Evolutionary conservation across 2,113 vertebrate genomes (phyloP).

Genomic region (Condylura cristata): DNA sequence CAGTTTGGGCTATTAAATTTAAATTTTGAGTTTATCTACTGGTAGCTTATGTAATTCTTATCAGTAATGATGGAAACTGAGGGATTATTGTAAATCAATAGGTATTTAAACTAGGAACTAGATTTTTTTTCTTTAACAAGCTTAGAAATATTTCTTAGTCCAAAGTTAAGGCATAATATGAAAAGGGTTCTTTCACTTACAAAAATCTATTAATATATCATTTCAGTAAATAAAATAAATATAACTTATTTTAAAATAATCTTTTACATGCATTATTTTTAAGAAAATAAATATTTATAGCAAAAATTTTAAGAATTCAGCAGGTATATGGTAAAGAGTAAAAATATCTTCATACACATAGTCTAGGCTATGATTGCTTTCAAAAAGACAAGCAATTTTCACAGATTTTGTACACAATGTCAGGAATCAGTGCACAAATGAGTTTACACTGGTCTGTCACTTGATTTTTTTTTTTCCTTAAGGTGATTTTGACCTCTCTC

Average conservation of each 20-base stretch:
- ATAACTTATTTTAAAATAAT: not conserved
- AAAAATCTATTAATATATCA: not conserved
- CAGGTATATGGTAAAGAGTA: not conserved
- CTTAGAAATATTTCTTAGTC: not conserved
- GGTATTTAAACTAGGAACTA: not conserved
- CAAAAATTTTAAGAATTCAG: constrained; percentile 24
- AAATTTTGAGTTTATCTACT: not conserved
- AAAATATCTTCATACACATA: not conserved
- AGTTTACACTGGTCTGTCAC: not conserved
- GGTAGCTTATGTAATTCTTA: not conserved
- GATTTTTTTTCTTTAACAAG: not conserved
- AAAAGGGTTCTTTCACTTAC: not conserved
- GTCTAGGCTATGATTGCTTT: not conserved
- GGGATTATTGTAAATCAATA: not conserved
- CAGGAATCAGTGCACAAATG: not conserved
- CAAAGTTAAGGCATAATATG: not conserved
- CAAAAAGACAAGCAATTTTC: constrained; percentile 7
- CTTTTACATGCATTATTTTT: not conserved
- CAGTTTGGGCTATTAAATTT: not conserved
- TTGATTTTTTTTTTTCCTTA: not conserved
- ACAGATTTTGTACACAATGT: not conserved
- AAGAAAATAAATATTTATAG: not conserved
- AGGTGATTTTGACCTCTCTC: not conserved
- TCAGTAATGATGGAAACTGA: constrained; percentile 25
- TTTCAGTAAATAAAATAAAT: constrained; percentile 27